These are phyloP conservation scores for Sciurus niger DNA, from an alignment of 2,113 vertebrate species.

Conservation along the genomic window DNA sequence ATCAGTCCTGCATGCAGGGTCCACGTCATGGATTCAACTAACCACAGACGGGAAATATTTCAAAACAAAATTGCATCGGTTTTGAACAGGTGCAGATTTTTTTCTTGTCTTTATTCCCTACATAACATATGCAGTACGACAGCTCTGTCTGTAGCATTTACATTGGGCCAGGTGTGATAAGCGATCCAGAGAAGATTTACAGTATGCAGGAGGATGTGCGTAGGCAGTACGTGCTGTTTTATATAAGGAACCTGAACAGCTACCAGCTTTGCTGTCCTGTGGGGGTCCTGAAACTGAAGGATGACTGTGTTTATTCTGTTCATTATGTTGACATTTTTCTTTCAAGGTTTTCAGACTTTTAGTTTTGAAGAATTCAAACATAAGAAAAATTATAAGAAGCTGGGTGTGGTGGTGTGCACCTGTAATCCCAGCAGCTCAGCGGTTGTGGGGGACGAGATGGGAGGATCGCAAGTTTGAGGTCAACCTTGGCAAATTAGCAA, in stretches of 20 bases:
- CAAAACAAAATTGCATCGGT: background rate
- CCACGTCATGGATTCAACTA: background rate
- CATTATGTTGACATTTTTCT: no score
- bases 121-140: background rate
- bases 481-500: background rate
- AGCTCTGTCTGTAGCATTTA: no score
- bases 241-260: no score
- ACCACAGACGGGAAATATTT: background rate
- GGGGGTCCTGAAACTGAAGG: no score
- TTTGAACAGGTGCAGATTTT: background rate
- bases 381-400: no score
- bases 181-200: no score
- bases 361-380: no score
- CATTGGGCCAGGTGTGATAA: background rate
- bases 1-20: no score
- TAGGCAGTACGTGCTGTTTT: no score
- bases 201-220: background rate
- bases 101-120: background rate
- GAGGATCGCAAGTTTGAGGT: background rate
- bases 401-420: background rate
- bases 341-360: no score
- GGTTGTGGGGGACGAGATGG: background rate
- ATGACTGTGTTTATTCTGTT: no score
- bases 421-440: background rate
- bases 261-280: no score